These are phyloP conservation scores for Ovis aries DNA, from an alignment of 2,113 vertebrate genomes.

Conservation along the genomic window ARS-UI_Ramb_v3.0 NC_056055.1:63440001-63440500, in stretches of 20 bases:
- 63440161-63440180: not conserved
- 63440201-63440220: fast-evolving
- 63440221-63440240: not conserved
- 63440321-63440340: not conserved
- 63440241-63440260: not conserved
- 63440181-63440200: not conserved
- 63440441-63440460: not conserved
- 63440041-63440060: not conserved
- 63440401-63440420: not conserved
- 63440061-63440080: not conserved
- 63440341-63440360: not conserved
- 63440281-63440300: not conserved
- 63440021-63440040: not conserved
- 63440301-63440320: not conserved
- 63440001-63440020: not conserved
- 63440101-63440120: not conserved
- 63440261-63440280: not conserved
- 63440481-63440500: not conserved
- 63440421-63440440: not conserved
- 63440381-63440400: not conserved
- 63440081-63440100: not conserved
- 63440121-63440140: not conserved
- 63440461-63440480: not conserved
- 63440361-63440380: not conserved
- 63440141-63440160: not conserved